These are phyloP conservation scores for Zelostemma sp. DNA, from an alignment of 1,140 invertebrate species.

Conservation along the genomic window DNA sequence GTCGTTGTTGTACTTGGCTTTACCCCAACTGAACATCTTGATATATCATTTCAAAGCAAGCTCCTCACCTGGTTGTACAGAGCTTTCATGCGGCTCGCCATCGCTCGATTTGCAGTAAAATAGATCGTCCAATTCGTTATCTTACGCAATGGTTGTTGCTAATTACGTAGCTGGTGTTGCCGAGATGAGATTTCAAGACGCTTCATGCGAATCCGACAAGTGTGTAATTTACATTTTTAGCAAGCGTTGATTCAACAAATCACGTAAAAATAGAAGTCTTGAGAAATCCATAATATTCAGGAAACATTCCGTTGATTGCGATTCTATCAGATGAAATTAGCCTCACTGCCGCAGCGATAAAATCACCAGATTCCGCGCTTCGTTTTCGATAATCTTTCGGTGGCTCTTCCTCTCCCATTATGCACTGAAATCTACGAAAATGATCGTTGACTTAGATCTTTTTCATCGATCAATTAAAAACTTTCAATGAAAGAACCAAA, in stretches of 20 bases:
- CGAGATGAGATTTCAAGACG: neutral
- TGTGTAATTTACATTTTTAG: neutral
- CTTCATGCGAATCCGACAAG: neutral
- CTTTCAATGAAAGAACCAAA: neutral
- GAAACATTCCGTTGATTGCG: neutral
- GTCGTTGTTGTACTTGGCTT: no score
- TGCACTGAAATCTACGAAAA: neutral
- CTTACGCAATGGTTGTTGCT: neutral
- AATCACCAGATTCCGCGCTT: neutral
- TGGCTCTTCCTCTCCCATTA: neutral
- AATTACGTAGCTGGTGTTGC: no score
- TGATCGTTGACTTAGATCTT: no score
- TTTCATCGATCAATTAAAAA: no score
- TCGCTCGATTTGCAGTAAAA: slow-evolving; percentile 37
- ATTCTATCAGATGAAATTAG: no score
- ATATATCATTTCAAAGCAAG: no score
- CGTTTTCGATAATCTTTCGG: neutral
- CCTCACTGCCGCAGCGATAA: no score
- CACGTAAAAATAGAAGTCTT: neutral
- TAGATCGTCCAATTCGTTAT: slow-evolving; percentile 18
- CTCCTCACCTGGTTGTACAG: slow-evolving; percentile 59
- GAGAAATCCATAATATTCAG: neutral
- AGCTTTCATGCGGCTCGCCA: slow-evolving; percentile 63
- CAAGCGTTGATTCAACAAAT: neutral
- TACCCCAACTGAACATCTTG: no score